Base-by-base conservation (phyloP, 2,113 vertebrate genomes). In the Tachysurus fulvidraco region DNA sequence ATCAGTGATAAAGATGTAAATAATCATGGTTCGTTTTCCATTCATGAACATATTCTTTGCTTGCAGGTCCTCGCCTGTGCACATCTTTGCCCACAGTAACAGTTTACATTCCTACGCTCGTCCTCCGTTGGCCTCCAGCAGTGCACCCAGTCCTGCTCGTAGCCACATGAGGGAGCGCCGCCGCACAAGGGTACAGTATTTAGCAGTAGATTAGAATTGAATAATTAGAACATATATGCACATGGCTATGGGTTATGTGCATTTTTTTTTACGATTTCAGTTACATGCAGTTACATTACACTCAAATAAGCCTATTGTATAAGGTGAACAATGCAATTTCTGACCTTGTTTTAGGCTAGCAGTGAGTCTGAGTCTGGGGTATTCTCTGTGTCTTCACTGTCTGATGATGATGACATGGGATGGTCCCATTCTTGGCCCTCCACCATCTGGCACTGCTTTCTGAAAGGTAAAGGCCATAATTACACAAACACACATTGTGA, bases 91-190 rank as follows among this genome's bases (percentile, higher is more conserved):
- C 92, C 98, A 94, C 94, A 99, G 97, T 93, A 99, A 97, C 95
- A 99, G 98, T 98, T 99, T 99, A 98, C 98, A 99, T 99, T 99
- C 98, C 96, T 99, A 99, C 74, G 98, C 98, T 86, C 97, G 98
- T 81, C 98, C 98, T 88, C 98, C 98, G 25, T 96, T 97, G 89
- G 96, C 95, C 90, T 94, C 95, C 87, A 95, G 97, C 59, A 96
- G 96, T 0, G 95, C 93, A 91, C 92, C 77, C 77, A 94, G 89
- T 86, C 95, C 96, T 85, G 95, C 96, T 87, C 96, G 96, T 93
- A 95, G 93, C 90, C 96, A 97, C 91, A 95, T 96, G 93, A 95
- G 96, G 92, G 96, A 97, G 89, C 97, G 97, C 89, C 92, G 94
- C 81, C 95, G 95, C 89, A 91, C 92, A 86, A 91, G 95, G 93